These are phyloP conservation scores for Dromiciops gliroides DNA, from an alignment of 2,113 vertebrate species.

Conservation along the genomic window DNA sequence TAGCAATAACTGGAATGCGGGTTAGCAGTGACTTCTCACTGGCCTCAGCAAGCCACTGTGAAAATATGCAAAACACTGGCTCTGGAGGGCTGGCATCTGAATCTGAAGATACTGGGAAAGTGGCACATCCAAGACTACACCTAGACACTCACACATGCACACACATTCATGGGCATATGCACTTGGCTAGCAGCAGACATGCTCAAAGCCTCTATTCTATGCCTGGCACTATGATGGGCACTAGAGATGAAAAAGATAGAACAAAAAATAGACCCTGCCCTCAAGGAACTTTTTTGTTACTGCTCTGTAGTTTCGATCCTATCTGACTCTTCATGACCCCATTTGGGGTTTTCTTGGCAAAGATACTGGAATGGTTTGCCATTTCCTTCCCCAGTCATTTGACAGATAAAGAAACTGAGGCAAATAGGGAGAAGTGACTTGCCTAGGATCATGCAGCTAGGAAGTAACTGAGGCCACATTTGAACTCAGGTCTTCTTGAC, in stretches of 20 bases:
- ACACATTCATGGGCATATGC: background rate
- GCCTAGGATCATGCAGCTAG: too few relatives aligned
- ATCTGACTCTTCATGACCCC: too few relatives aligned
- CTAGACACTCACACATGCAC: background rate
- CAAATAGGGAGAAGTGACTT: too few relatives aligned
- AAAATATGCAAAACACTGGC: slow-evolving; percentile 34
- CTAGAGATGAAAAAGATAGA: background rate
- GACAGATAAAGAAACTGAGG: too few relatives aligned
- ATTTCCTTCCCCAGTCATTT: too few relatives aligned
- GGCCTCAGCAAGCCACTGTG: slow-evolving; percentile 10
- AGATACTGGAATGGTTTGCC: too few relatives aligned
- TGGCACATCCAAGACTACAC: background rate
- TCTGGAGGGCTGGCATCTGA: background rate
- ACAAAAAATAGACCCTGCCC: background rate
- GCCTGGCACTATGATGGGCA: background rate
- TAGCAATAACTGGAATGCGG: background rate
- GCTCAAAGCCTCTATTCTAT: background rate
- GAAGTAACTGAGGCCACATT: too few relatives aligned
- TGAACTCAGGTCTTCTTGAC: too few relatives aligned
- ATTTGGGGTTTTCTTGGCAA: too few relatives aligned
- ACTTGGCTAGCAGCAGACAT: too few relatives aligned
- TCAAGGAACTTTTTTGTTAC: too few relatives aligned
- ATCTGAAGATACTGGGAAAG: background rate
- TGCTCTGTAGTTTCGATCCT: too few relatives aligned
- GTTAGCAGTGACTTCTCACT: background rate